Base-by-base conservation (phyloP, 2,888 invertebrate genomes). In the Octodonta nipae region DNA sequence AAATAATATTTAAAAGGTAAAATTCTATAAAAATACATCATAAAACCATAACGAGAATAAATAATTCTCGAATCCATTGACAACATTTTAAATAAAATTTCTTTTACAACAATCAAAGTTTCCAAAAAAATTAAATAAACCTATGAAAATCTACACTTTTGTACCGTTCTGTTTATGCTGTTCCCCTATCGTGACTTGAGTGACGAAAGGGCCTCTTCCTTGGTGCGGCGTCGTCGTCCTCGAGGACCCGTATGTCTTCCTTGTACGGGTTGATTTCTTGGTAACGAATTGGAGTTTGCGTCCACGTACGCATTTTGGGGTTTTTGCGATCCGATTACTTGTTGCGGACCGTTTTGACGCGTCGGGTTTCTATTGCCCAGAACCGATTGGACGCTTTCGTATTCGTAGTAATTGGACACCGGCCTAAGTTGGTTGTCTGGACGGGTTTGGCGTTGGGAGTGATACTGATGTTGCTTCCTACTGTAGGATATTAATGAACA, bases 351-450 rank as follows among this genome's bases (percentile, higher is more conserved):
- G 42, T 51, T 47, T 33, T 38, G 41, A 27, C 41, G 46, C 36
- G 35, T 45, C 13, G 36, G 42, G 13, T 11, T 22, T 10, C 20
- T 16, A 34, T 41, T 45, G 51, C 58, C 58, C 52, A 63, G 60
- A 54, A 73, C 59, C 64, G 77, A 69, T 45, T 79, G 79, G 16
- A 81, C 75, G 44, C 74, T 79, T 58, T 85, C 85, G 60, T 85
- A 85, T 60, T 86, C 85, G 60, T 83, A 85, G 61, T 78, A 84
- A 62, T 82, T 85, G 37, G 84, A 84, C 39, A 78, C 75, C 4
- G 85, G 84, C 11, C 85, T 68, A 30, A 67, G 61, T 47, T 60
- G 70, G 32, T 56, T 66, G 29, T 61, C 56, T 2, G 66, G 61
- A 20, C 67, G 59, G 30, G 68, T 61, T 40, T 73, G 67, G 2